A percentile compares a stretch with the other conserved stretches of the same genome.
Conservation (phyloP, 2,888 invertebrate genomes). For the Halocaridina rubra region DNA sequence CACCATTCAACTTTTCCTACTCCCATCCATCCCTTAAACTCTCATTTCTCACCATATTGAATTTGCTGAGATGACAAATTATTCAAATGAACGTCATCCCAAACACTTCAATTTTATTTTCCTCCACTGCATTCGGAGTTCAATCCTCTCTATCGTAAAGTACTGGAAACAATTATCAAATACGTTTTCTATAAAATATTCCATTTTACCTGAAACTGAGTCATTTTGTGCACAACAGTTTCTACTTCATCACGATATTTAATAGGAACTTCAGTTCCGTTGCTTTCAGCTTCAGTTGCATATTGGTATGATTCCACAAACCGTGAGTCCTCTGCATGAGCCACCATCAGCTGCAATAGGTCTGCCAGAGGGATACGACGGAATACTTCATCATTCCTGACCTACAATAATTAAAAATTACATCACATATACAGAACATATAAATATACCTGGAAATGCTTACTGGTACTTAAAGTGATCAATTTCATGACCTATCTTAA, state of each 20-base stretch:
- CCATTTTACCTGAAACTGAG: constrained; percentile 25
- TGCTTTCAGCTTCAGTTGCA: background rate
- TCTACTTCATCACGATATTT: constrained; percentile 34
- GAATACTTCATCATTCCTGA: constrained; percentile 63
- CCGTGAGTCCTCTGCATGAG: constrained; percentile 24
- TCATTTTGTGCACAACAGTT: constrained; percentile 35
- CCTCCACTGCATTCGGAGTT: background rate
- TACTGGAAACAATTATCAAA: no score
- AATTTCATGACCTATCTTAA: no score
- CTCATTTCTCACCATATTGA: no score
- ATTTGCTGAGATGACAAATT: no score
- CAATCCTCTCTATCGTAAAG: background rate
- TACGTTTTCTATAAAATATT: no score
- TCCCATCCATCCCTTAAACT: no score
- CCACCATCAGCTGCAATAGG: constrained; percentile 62
- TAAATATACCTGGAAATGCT: no score
- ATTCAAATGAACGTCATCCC: no score
- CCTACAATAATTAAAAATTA: constrained; percentile 15
- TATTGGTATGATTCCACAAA: background rate
- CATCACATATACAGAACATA: no score
- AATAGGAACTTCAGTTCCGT: background rate
- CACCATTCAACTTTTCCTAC: no score
- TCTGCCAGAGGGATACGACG: constrained; percentile 61
- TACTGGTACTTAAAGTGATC: no score
- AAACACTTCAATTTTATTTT: background rate